Evolutionary conservation across 2,797 vertebrate genomes (phyloP), one percentile per base, ranked within the genome.

Genomic region (Centroberyx gerrardi): DNA sequence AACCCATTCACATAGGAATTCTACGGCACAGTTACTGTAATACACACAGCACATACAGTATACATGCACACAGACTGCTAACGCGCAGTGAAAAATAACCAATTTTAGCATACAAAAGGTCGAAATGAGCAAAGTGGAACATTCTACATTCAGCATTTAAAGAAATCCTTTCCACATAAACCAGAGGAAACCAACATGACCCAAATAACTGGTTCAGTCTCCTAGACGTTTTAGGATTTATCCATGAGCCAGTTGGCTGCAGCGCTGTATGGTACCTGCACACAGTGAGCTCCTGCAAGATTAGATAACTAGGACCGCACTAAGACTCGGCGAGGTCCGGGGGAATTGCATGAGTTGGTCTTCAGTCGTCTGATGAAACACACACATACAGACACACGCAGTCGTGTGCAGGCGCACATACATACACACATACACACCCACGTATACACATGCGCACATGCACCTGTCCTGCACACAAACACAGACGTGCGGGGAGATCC

Each of bases 241-340:
- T 88, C 77, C 82, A 61, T 2, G 0, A 81, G 77, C 77, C 84
- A 83, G 79, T 48, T 76, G 82, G 66, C 81, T 87, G 69, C 74
- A 68, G 27, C 31, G 0, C 63, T 56, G 61, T 61, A 83, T 62
- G 76, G 65, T 85, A 85, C 87, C 82, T 88, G 81, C 75, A 85
- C 85, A 83, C 70, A 60, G 42, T 70, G 53, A 88, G 80, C 73
- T 70, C 46, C 83, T 85, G 83, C 68, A 81, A 83, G 86, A 87
- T 88, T 77, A 87, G 83, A 91, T 88, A 89, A 80, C 60, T 54
- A 69, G 71, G 54, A 72, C 81, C 80, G 72, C 75, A 67, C 56
- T 38, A 18, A 74, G 78, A 84, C 70, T 72, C 62, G 31, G 79
- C 3, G 2, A 63, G 54, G 64, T 84, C 79, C 67, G 29, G 72